Evolutionary conservation across 1,140 invertebrate species (phyloP).

Genomic region (Teleogryllus occipitalis): DNA sequence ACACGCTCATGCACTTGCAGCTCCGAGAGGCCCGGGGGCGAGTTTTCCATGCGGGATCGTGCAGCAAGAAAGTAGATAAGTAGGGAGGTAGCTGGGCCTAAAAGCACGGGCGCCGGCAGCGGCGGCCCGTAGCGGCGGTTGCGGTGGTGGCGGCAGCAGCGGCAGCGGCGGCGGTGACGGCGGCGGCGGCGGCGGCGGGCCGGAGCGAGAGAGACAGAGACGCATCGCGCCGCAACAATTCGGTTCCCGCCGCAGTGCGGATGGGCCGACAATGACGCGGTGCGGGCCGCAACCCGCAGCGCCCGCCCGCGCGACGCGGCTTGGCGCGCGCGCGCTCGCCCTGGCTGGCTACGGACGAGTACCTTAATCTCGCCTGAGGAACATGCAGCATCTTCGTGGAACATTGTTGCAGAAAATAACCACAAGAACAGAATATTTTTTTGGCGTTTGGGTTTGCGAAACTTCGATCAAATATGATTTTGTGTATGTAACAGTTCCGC

Average conservation of each 20-base stretch:
- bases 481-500: not conserved
- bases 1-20: too few species aligned
- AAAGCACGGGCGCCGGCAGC: too few species aligned
- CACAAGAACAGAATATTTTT: not conserved
- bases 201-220: not conserved
- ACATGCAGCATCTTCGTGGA: not conserved
- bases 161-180: too few species aligned
- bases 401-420: constrained; percentile 1
- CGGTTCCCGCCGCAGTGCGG: not conserved
- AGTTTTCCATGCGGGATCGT: too few species aligned
- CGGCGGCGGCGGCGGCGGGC: too few species aligned
- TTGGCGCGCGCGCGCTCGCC: not conserved
- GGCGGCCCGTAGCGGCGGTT: too few species aligned
- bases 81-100: too few species aligned
- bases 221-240: not conserved
- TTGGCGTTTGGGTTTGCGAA: not conserved
- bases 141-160: too few species aligned
- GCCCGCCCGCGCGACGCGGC: not conserved
- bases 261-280: not conserved
- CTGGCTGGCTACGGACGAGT: not conserved
- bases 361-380: not conserved
- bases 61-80: too few species aligned
- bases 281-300: too few species aligned
- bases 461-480: not conserved
- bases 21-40: too few species aligned